phyloP scores from a whole-genome alignment of 1,140 invertebrate genomes.

The Lasioglossum albipes region DNA sequence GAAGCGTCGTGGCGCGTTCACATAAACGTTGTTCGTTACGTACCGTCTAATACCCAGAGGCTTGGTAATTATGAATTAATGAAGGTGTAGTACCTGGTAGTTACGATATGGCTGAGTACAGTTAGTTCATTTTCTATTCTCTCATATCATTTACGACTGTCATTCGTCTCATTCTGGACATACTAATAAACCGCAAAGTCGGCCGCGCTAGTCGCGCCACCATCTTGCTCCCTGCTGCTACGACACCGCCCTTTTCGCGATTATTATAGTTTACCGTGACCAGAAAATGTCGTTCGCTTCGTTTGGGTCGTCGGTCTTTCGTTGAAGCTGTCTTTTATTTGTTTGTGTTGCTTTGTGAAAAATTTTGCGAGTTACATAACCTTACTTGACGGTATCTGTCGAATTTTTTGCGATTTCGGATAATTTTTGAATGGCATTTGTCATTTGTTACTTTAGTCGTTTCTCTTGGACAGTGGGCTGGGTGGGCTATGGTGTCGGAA shows the following conservation, averaged over 20 bases:
- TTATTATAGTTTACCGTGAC: not conserved
- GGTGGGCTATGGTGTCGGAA: too few species aligned
- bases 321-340: not conserved
- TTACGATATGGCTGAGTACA: constrained; percentile 73
- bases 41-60: constrained; percentile 44
- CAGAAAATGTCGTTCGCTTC: not conserved
- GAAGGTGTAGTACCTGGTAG: constrained; percentile 70
- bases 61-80: constrained; percentile 74
- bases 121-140: constrained; percentile 73
- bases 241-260: constrained; percentile 54
- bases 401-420: not conserved
- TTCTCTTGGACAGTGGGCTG: too few species aligned
- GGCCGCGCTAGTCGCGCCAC: constrained; percentile 20
- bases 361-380: constrained; percentile 30
- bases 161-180: constrained; percentile 10
- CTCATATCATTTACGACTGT: constrained; percentile 41
- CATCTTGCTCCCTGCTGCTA: constrained; percentile 46
- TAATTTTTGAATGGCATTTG: not conserved
- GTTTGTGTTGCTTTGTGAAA: not conserved
- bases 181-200: not conserved
- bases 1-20: constrained; percentile 20
- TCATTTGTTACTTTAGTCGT: not conserved
- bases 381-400: not conserved
- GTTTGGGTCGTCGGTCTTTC: too few species aligned
- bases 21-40: constrained; percentile 29